Base-by-base conservation (phyloP, 2,888 invertebrate genomes). In the Leucophenga montana region DNA sequence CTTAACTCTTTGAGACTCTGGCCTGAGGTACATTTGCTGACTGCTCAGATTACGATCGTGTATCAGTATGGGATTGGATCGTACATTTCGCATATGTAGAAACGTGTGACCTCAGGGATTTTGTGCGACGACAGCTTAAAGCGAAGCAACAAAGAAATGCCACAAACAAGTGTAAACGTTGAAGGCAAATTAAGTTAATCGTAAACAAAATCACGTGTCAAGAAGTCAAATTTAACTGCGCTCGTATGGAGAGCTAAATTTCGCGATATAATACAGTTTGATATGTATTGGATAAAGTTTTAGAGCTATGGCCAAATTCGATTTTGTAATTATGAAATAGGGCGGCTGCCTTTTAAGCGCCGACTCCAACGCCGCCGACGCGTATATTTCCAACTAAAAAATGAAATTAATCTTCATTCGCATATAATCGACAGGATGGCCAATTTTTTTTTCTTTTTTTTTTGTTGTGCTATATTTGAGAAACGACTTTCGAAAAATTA, bases 321-420 rank as follows among this genome's bases (percentile, higher is more conserved):
- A 33, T 54, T 54, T 54, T 13, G 13, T 22, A 53, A 20, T 53
- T 16, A 53, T 1, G 16, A 20, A 53, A 1, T 18, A 16, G 2
- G 1, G 1, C 3, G 46, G 3, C 27, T 53, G 22, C 8, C 39
- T 39, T 39, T 39, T 5, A 39, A 39, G 39, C 39, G 39, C 39
- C 39, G 39, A 3, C 39, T 75, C 46, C 18, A 22, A 46, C 70
- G 31, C 31, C 62, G 64, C 50, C 64, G 62, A 62, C 44, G 44
- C 48, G 11, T 14, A 44, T 59, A 80, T 73, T 81, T 81, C 81
- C 83, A 75, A 71, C 77, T 79, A 81, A 81, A 78, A 72, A 80
- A 73, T 72, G 31, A 84, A 83, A 85, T 83, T 84, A 85, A 85
- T 83, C 84, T 84, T 85, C 73, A 77, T 79, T 76, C 76, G 76